Evolutionary conservation across 2,888 invertebrate genomes (phyloP).

Genomic region (Noctua comes): DNA sequence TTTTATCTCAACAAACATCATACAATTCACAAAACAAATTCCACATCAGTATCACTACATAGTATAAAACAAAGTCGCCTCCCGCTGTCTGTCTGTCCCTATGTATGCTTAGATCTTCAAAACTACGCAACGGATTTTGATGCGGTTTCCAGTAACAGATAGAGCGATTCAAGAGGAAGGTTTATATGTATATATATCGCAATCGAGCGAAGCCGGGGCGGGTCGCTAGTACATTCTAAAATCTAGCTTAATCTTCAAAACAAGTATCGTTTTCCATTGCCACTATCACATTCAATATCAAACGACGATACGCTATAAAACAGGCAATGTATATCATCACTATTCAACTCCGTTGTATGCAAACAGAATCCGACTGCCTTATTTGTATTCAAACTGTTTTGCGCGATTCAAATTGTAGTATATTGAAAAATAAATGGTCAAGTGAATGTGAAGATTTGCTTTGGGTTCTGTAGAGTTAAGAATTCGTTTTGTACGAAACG

Average conservation of each 20-base stretch:
- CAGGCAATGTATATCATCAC: constrained; percentile 47
- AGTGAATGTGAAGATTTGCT: constrained; percentile 19
- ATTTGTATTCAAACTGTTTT: constrained; percentile 63
- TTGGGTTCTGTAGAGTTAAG: constrained; percentile 37
- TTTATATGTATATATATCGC: too few relatives aligned
- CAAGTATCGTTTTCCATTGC: constrained; percentile 44
- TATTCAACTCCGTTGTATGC: constrained; percentile 34
- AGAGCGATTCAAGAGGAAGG: too few relatives aligned
- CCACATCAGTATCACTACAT: too few relatives aligned
- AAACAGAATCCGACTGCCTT: constrained; percentile 56
- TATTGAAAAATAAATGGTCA: constrained; percentile 65
- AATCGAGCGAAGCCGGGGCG: too few relatives aligned
- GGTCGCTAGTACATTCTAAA: constrained; percentile 20
- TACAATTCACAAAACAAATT: constrained; percentile 15
- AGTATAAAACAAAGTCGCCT: too few relatives aligned
- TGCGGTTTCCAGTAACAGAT: too few relatives aligned
- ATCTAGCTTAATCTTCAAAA: constrained; percentile 28
- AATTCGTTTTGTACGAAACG: not conserved
- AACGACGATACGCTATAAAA: constrained; percentile 40
- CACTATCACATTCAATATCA: constrained; percentile 53
- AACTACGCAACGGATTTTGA: too few relatives aligned
- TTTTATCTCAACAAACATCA: not conserved
- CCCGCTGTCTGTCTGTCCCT: too few relatives aligned
- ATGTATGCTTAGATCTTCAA: too few relatives aligned
- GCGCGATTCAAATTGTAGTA: constrained; percentile 59